These are phyloP conservation scores for Polymixis flavicincta DNA, from an alignment of 2,888 invertebrate genomes.

Conservation along the genomic window DNA sequence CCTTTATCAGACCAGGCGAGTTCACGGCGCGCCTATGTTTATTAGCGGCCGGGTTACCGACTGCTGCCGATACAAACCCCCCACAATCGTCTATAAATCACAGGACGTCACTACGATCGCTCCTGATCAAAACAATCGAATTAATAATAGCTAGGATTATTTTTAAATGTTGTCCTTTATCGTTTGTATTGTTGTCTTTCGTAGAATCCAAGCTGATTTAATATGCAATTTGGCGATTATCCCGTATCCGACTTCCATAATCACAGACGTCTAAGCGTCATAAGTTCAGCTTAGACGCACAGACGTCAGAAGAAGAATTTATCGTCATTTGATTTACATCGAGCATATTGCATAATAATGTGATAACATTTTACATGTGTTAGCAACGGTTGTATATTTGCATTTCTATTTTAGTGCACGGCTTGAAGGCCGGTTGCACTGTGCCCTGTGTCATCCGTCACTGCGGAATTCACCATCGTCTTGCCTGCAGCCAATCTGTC, in stretches of 20 bases:
- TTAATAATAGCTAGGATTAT: constrained; percentile 18
- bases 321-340: constrained; percentile 49
- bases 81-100: constrained; percentile 51
- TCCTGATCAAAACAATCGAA: constrained; percentile 33
- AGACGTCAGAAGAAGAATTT: constrained; percentile 36
- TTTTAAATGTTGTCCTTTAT: constrained; percentile 8
- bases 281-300: constrained; percentile 42
- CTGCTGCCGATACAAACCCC: constrained; percentile 57
- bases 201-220: constrained; percentile 9
- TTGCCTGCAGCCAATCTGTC: constrained; percentile 74
- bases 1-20: constrained; percentile 81
- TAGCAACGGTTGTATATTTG: constrained; percentile 62
- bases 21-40: constrained; percentile 78
- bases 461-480: constrained; percentile 73
- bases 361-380: constrained; percentile 48
- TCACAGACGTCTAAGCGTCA: constrained; percentile 26
- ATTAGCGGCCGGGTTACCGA: constrained; percentile 71
- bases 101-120: constrained; percentile 35
- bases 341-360: constrained; percentile 54
- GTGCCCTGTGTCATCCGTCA: constrained; percentile 72
- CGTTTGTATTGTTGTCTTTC: constrained; percentile 28
- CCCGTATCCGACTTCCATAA: constrained; percentile 22
- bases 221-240: constrained; percentile 24
- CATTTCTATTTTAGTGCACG: constrained; percentile 68
- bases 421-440: constrained; percentile 63